Evolutionary conservation across 2,113 vertebrate species (phyloP), one percentile per base, ranked within the genome.

Genomic region (Anser cygnoides): DNA sequence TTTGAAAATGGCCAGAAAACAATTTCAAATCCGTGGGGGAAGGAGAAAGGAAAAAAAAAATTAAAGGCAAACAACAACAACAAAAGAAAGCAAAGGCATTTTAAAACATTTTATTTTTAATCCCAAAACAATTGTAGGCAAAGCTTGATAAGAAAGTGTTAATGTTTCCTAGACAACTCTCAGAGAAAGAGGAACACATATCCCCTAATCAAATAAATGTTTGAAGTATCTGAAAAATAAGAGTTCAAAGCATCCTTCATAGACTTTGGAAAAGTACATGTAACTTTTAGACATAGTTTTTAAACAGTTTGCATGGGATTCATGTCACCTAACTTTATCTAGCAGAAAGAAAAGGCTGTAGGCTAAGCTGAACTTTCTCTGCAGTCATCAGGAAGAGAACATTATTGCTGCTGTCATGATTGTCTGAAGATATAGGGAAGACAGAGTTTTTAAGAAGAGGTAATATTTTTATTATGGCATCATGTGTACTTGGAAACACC

Each of bases 81-180:
- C 41, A 74, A 25, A 18, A 63, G 4, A 78, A 94, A 90, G 33
- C 8, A 89, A 94, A 95, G 3, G 7, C 7, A 44, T 82, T 92
- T 92, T 2, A 79, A 78, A 94, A 41, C 9, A 44, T 63, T 74
- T 83, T 72, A 13, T 73, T 85, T 93, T 85, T 61, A 87, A 65
- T 78, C 77, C 89, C 7, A 1, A 41, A 61, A 35, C 39, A 87
- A 71, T 92, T 22, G 0, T 55, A 82, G 84, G 73, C 52, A 78
- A 87, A 79, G 11, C 66, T 95, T 58, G 77, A 84, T 93, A 96
- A 94, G 71, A 19, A 81, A 87, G 49, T 35, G 25, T 55, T 90
- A 78, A 79, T 44, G 20, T 49, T 85, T 29, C 15, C 33, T 22
- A 63, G 23, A 77, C 23, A 92, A 66, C 25, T 74, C 92, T 88